These are phyloP conservation scores for Electrona antarctica DNA, from an alignment of 2,113 vertebrate genomes.

Conservation along the genomic window DNA sequence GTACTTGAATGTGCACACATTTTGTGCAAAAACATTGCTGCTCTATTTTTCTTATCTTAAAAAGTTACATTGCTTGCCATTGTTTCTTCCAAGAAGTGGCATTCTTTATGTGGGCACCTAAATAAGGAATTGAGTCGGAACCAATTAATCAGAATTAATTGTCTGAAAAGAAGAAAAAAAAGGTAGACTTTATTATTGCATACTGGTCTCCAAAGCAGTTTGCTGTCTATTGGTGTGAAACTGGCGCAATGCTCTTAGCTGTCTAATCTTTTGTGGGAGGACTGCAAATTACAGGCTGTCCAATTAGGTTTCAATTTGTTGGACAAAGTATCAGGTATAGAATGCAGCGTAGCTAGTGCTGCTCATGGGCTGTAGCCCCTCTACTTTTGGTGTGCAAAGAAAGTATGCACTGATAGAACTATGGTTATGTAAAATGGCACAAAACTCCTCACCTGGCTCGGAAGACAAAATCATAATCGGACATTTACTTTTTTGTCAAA, in stretches of 20 bases:
- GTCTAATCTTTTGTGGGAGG: conserved; percentile 12
- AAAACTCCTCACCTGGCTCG: conserved; percentile 28
- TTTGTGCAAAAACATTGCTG: conserved; percentile 83
- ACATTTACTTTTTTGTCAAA: conserved; percentile 31
- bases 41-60: conserved; percentile 80
- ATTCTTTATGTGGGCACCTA: conserved; percentile 73
- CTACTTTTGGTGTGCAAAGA: conserved; percentile 11
- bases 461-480: conserved; percentile 37
- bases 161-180: background rate
- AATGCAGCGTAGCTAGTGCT: background rate
- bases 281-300: conserved; percentile 27
- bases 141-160: conserved; percentile 32
- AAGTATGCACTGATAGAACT: conserved; percentile 2
- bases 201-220: conserved; percentile 48
- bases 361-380: conserved; percentile 2
- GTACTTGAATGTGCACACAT: conserved; percentile 84
- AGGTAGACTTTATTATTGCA: conserved; percentile 41
- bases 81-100: conserved; percentile 69
- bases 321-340: background rate
- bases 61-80: conserved; percentile 75
- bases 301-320: background rate
- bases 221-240: conserved; percentile 33
- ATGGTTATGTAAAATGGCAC: conserved; percentile 20
- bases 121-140: conserved; percentile 59
- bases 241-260: conserved; percentile 25